Conservation (phyloP, 2,797 vertebrate genomes). For the Manis pentadactyla region DNA sequence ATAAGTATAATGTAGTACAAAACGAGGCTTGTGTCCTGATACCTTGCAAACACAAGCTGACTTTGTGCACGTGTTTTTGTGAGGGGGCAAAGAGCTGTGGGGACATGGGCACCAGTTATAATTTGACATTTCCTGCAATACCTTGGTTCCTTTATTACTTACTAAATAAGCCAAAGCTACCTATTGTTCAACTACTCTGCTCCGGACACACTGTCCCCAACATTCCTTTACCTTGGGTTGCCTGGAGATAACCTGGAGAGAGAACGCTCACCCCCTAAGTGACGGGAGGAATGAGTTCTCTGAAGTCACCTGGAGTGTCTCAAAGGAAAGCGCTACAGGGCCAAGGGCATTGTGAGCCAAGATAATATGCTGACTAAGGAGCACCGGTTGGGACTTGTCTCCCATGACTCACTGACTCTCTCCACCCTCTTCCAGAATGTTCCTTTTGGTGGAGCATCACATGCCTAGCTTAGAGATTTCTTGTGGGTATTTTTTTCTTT, state of each 20-base stretch:
- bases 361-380: fast-evolving
- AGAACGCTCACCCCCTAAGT: not conserved
- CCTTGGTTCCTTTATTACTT: not conserved
- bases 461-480: not conserved
- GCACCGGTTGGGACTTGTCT: not conserved
- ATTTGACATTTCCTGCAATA: not conserved
- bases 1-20: not conserved
- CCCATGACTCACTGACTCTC: not conserved
- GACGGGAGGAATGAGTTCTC: not conserved
- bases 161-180: not conserved
- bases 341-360: not conserved
- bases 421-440: not conserved
- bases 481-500: not conserved
- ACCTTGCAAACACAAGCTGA: not conserved
- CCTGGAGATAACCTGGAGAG: not conserved
- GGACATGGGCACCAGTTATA: not conserved
- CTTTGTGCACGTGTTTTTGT: not conserved
- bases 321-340: not conserved
- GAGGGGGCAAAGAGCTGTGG: not conserved
- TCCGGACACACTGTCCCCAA: not conserved
- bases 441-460: not conserved
- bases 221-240: not conserved
- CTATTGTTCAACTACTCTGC: not conserved
- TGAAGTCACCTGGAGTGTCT: not conserved
- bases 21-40: not conserved